Conservation (phyloP, 2,888 invertebrate species). For the Zootermopsis nevadensis region DNA sequence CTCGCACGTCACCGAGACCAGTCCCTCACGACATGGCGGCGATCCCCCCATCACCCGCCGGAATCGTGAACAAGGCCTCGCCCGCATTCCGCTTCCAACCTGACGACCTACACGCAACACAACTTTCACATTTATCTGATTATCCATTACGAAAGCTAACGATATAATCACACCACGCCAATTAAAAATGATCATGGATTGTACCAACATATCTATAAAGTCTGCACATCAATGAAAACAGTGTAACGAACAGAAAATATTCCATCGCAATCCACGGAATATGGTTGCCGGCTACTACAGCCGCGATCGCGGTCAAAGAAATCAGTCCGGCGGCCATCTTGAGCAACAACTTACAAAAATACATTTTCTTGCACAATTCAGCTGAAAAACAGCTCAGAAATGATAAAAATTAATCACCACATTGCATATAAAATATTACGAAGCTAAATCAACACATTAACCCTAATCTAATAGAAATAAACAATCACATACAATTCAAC, state of each 20-base stretch:
- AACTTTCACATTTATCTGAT: not conserved
- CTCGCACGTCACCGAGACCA: slow-evolving; percentile 31
- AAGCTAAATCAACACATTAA: not conserved
- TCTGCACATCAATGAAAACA: not conserved
- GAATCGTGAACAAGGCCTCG: slow-evolving; percentile 21
- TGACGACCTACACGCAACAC: slow-evolving; percentile 8
- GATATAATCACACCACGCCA: not conserved
- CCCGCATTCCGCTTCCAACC: slow-evolving; percentile 7
- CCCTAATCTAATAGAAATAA: not conserved
- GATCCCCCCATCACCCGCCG: slow-evolving; percentile 42
- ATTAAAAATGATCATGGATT: not conserved
- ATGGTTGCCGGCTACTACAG: slow-evolving; percentile 49
- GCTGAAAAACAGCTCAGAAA: not conserved
- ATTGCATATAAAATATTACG: not conserved
- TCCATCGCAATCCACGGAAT: slow-evolving; percentile 35
- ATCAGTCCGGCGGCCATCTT: slow-evolving; percentile 51
- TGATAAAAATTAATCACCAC: not conserved
- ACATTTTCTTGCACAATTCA: not conserved
- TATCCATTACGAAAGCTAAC: not conserved
- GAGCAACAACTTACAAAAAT: not conserved
- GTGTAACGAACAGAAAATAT: not conserved
- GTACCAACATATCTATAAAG: not conserved
- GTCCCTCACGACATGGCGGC: slow-evolving; percentile 40
- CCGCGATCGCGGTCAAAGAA: slow-evolving; percentile 49
- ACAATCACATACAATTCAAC: not conserved